Evolutionary conservation across 2,888 invertebrate genomes (phyloP), one percentile per base, ranked within the genome.

Genomic region (Toxonevra muliebris): DNA sequence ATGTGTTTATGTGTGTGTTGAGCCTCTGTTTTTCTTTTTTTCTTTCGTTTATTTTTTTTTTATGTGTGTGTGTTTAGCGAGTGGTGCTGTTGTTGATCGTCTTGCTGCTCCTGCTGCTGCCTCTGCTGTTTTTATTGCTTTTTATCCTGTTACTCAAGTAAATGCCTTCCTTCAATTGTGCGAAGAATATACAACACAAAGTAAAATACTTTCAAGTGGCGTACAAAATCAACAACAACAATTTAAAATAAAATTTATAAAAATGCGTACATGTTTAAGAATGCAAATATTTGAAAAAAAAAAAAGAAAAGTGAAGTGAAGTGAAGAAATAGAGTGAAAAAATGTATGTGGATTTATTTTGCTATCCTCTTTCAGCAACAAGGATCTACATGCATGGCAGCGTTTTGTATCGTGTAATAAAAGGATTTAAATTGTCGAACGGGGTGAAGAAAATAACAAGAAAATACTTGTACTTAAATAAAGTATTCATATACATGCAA

Each of bases 241-340:
- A 13, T 42, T n/a, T 19, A 15, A 48, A 48, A 15, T 48, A 40
- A 53, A 52, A 30, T 30, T 30, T 41, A 52, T 42, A 61, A 45
- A 53, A 61, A 61, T 61, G 61, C 53, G 61, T 61, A 40, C 12
- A 30, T 30, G 41, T 50, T 59, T 41, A 61, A 53, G 52, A 61
- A 61, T 53, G 61, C 61, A 61, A 61, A 61, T 61, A 61, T 61
- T 61, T 61, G 61, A 7, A n/a, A 19, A 41, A 41, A 15, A 41
- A 48, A 48, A 15, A 48, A 48, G 5, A 48, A 48, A 13, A 48
- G 20, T n/a, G n/a, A n/a, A n/a, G n/a, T n/a, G 30, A 48, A 15
- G 50, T 60, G 13, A 30, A 19, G 12, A 17, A 19, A 42, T 30
- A 30, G 30, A 30, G 30, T 30, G 30, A 30, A 4, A 30, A 30